These are phyloP conservation scores for Pachycephala philippinensis DNA, from an alignment of 2,113 vertebrate species.

Conservation along the genomic window DNA sequence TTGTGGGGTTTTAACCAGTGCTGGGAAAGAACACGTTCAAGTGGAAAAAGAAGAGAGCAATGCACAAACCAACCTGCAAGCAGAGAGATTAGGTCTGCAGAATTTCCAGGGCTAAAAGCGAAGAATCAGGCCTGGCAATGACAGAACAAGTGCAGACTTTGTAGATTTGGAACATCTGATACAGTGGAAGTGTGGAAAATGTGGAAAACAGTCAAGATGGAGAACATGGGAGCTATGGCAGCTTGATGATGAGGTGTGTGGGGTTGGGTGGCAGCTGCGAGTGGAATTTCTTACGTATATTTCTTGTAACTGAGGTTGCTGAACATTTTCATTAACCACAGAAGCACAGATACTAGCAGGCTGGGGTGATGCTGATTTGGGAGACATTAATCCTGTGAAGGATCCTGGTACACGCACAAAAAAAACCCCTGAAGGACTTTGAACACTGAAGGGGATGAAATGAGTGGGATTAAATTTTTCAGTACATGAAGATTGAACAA, in stretches of 20 bases:
- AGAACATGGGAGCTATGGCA: not conserved
- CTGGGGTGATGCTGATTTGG: not conserved
- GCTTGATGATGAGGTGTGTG: not conserved
- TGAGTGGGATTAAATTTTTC: not conserved
- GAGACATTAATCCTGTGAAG: not conserved
- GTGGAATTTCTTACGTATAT: not conserved
- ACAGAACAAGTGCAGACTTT: not conserved
- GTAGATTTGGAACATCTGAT: not conserved
- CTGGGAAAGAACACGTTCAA: not conserved
- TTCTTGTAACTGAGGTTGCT: not conserved
- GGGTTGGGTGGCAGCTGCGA: not conserved
- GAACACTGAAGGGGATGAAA: not conserved
- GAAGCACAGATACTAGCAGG: not conserved
- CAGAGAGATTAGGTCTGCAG: not conserved
- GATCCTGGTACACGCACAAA: not conserved
- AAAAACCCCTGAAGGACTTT: not conserved
- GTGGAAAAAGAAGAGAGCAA: not conserved
- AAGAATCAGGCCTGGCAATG: not conserved
- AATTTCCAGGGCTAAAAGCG: not conserved
- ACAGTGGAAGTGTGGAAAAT: not conserved
- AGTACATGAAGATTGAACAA: not conserved
- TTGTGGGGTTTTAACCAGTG: not conserved
- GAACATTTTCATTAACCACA: not conserved
- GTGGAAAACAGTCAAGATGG: not conserved
- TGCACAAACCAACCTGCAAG: not conserved